Base-by-base conservation (phyloP, 2,797 vertebrate species). In the Botia almorhae region DNA sequence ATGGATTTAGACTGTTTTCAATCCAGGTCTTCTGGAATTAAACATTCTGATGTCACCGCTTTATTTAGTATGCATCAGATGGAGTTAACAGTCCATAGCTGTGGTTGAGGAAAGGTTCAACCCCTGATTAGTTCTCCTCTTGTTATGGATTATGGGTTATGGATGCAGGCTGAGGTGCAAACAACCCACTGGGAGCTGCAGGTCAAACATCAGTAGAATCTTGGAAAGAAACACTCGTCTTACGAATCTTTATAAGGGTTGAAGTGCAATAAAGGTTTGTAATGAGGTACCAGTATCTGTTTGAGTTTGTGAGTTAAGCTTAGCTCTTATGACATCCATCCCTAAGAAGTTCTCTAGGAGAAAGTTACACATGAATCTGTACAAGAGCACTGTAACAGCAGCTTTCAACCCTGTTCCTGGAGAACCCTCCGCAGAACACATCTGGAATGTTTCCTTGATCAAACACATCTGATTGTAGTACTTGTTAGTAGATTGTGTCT, bases 21-120 rank as follows among this genome's bases (percentile, higher is more conserved):
- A 26, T 26, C 23, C 23, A 26, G 23, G 64, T 43, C 6, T 46
- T 74, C 65, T 61, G 80, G 80, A 80, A 78, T 85, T 79, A 82
- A 74, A 81, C 70, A 55, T 55, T 82, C 61, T 88, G 75, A 64
- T 80, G 81, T 89, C 82, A 0, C 73, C 73, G 81, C 84, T 87
- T 87, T 84, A 86, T 90, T 90, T 88, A 88, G 88, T 85, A 83
- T 56, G 86, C 84, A 84, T 82, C 83, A 60, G 84, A 82, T 87
- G 91, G 87, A 88, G 89, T 89, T 91, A 93, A 92, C 90, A 91
- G 53, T 76, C 33, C 90, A 92, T 90, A 90, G 82, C 90, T 92
- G 91, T 90, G 90, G 91, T 90, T 23, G 3, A 80, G 80, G 78
- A 50, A 23, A 69, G 87, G 1, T 79, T 26, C 29, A 1, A 82